Evolutionary conservation across 2,888 invertebrate genomes (phyloP), one percentile per base, ranked within the genome.

Genomic region (Lasioglossum malachurum): DNA sequence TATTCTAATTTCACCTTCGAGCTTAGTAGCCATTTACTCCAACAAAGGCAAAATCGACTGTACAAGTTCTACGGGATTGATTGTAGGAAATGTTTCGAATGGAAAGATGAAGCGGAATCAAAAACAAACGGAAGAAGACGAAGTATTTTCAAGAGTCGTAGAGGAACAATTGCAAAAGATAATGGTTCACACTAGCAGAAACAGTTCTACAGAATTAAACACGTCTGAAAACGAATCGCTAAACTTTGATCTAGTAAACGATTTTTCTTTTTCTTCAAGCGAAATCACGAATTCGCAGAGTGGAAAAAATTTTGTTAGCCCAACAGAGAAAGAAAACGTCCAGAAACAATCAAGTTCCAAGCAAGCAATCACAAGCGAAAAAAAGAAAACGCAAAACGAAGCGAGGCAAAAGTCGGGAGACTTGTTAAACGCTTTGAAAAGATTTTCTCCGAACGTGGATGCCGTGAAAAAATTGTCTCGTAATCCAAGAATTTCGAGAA

Each of bases 21-120:
- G 93, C 88, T 88, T 95, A 38, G 79, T 95, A 53, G 94, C 92
- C 23, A 92, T 95, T 77, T 95, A 95, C 83, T 92, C 93, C 3
- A 92, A 92, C 23, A 92, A 93, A 75, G 92, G 90, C 16, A 91
- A 92, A 44, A 82, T 94, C 57, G 89, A 94, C 38, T 90, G 86
- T 67, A 93, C 93, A 2, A 60, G 78, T 14, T 49, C 78, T 2
- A 84, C 85, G 83, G 64, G 80, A 53, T 31, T 57, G 60, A 10
- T 82, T 41, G 60, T 86, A 31, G 60, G 14, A 67, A 38, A 64
- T 64, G 27, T n/a, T 67, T 73, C 44, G 14, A 35, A 82, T 4
- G n/a, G 19, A 67, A 44, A 35, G 31, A 69, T 23, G 8, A 23
- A 23, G 12, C 49, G 4, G 3, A 19, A 67, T 27, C 19, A 35